Evolutionary conservation across 2,888 invertebrate species (phyloP).

Genomic region (Drosophila meridionalis): DNA sequence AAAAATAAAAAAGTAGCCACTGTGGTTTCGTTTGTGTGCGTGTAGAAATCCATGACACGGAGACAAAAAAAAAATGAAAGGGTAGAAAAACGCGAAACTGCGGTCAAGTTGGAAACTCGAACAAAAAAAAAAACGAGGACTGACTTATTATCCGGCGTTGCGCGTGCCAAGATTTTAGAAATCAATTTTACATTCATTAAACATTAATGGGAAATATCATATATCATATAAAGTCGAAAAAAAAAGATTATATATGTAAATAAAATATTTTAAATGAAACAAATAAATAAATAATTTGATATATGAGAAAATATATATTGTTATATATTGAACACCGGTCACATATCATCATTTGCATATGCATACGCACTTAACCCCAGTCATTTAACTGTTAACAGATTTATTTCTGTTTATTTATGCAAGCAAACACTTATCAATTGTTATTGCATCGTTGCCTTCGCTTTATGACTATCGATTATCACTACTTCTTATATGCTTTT

Average conservation of each 20-base stretch:
- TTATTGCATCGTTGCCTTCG: too few relatives aligned
- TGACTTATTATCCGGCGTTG: conserved; percentile 1
- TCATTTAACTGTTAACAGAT: too few relatives aligned
- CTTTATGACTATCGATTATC: too few relatives aligned
- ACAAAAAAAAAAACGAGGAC: not conserved
- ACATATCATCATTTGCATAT: not conserved
- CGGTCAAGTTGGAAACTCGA: not conserved
- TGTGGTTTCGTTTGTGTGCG: conserved; percentile 14
- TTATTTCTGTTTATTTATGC: too few relatives aligned
- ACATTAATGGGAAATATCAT: not conserved
- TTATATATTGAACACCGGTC: not conserved
- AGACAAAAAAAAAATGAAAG: conserved; percentile 19
- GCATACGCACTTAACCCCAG: not conserved
- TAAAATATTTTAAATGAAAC: not conserved
- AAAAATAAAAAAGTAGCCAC: conserved; percentile 16
- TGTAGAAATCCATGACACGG: conserved; percentile 13
- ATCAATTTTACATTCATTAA: not conserved
- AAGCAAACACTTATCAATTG: too few relatives aligned
- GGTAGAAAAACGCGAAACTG: conserved; percentile 2
- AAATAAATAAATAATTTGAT: not conserved
- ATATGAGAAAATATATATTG: not conserved
- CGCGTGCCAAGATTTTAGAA: conserved; percentile 1
- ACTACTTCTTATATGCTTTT: too few relatives aligned
- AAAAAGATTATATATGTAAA: not conserved
- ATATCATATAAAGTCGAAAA: not conserved